These are phyloP conservation scores for Desoria tigrina DNA, from an alignment of 2,888 invertebrate species.

Conservation along the genomic window DNA sequence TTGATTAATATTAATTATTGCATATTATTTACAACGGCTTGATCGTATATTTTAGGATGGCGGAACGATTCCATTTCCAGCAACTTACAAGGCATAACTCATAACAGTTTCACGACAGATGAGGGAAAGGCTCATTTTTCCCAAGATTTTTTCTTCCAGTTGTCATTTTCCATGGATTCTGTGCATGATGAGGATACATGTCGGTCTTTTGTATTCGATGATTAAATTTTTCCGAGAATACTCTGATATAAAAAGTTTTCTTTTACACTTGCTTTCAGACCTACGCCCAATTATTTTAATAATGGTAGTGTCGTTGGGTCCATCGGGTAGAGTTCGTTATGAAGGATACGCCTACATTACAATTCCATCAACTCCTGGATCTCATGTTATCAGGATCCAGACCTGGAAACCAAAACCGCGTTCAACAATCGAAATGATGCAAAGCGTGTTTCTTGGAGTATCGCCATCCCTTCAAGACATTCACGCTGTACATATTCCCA, in stretches of 20 bases:
- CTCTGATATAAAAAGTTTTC: neutral
- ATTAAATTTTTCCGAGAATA: no score
- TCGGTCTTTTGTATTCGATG: neutral
- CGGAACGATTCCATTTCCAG: slow-evolving; percentile 44
- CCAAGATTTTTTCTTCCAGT: slow-evolving; percentile 46
- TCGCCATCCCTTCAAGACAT: slow-evolving; percentile 49
- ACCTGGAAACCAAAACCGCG: slow-evolving; percentile 48
- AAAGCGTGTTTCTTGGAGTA: slow-evolving; percentile 44
- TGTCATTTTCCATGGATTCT: slow-evolving; percentile 45
- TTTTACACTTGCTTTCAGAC: slow-evolving; percentile 26
- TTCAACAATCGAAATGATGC: slow-evolving; percentile 43
- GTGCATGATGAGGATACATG: slow-evolving; percentile 6
- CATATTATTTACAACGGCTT: no score
- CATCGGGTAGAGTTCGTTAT: slow-evolving; percentile 39
- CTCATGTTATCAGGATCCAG: slow-evolving; percentile 36
- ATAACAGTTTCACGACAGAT: slow-evolving; percentile 38
- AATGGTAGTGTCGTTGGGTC: slow-evolving; percentile 44
- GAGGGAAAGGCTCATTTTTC: slow-evolving; percentile 47
- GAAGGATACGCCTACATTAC: slow-evolving; percentile 49
- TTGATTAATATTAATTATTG: no score
- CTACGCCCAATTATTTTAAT: slow-evolving; percentile 41
- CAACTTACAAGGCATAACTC: slow-evolving; percentile 47
- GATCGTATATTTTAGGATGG: slow-evolving; percentile 47
- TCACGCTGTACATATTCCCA: slow-evolving; percentile 44
- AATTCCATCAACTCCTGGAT: slow-evolving; percentile 46